phyloP scores from a whole-genome alignment of 1,140 invertebrate species.

The Drosophila quadrilineata region DNA sequence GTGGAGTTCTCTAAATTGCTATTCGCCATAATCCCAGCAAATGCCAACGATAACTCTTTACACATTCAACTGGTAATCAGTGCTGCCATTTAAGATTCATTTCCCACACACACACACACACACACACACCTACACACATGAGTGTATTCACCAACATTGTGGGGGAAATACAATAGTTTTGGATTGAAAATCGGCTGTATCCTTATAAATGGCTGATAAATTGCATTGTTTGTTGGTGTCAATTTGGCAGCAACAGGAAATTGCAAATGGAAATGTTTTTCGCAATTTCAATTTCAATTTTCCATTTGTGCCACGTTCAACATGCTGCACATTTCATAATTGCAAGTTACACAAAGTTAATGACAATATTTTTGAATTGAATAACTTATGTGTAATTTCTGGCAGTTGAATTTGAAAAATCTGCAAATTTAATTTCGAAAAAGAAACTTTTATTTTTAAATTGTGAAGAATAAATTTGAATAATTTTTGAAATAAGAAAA shows the following conservation, averaged over 20 bases:
- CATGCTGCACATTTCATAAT: conserved; percentile 27
- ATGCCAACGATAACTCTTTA: not conserved
- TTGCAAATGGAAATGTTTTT: conserved; percentile 26
- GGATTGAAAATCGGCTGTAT: not conserved
- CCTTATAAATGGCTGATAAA: conserved; percentile 27
- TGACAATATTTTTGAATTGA: not conserved
- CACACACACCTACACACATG: not conserved
- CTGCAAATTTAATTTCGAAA: no score
- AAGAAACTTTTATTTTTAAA: no score
- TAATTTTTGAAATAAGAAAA: no score
- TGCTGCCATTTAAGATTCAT: conserved; percentile 26
- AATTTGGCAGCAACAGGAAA: conserved; percentile 22
- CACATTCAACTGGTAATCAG: conserved; percentile 15
- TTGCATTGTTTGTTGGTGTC: conserved; percentile 20
- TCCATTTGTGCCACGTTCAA: conserved; percentile 9
- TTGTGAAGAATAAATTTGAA: no score
- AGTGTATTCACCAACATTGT: not conserved
- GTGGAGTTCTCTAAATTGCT: conserved; percentile 5
- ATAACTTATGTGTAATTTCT: no score
- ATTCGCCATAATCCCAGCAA: conserved; percentile 12
- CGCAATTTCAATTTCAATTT: conserved; percentile 20
- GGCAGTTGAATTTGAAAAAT: no score
- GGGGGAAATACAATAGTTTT: not conserved
- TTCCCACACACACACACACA: not conserved
- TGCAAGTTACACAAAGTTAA: conserved; percentile 3